Percentiles rank a stretch among this genome's conserved stretches.
These are phyloP conservation scores for Aphelocoma californica DNA, from an alignment of 2,797 vertebrate genomes.

Conservation along the genomic window DNA sequence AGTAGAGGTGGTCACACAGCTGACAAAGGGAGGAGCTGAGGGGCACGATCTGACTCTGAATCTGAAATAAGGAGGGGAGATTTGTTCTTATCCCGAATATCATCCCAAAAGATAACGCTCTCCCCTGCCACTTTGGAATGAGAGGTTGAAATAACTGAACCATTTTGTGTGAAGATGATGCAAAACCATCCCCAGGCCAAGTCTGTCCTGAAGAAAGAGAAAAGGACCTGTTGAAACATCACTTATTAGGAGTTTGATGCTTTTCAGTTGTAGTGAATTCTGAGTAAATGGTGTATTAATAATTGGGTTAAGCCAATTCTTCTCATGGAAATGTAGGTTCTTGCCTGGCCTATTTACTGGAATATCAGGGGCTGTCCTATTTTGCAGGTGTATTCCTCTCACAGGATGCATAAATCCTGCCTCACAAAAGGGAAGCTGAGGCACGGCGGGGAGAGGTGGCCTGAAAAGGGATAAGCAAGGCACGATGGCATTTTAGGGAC, in stretches of 20 bases:
- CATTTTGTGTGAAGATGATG: background rate
- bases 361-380: background rate
- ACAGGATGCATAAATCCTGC: background rate
- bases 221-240: background rate
- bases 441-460: background rate
- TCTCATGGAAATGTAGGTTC: background rate
- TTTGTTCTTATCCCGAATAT: background rate
- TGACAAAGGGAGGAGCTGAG: background rate
- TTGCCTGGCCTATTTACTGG: background rate
- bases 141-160: background rate
- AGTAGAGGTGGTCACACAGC: background rate
- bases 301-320: slow-evolving; percentile 9
- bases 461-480: too few relatives aligned
- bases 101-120: background rate
- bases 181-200: background rate
- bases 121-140: background rate
- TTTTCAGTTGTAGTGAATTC: background rate
- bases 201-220: background rate
- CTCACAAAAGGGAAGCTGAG: background rate
- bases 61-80: background rate
- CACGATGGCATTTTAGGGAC: background rate
- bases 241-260: background rate
- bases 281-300: background rate
- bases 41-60: background rate
- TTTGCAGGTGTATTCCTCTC: background rate